These are phyloP conservation scores for Discoglossus pictus DNA, from an alignment of 2,797 vertebrate species.

Conservation along the genomic window DNA sequence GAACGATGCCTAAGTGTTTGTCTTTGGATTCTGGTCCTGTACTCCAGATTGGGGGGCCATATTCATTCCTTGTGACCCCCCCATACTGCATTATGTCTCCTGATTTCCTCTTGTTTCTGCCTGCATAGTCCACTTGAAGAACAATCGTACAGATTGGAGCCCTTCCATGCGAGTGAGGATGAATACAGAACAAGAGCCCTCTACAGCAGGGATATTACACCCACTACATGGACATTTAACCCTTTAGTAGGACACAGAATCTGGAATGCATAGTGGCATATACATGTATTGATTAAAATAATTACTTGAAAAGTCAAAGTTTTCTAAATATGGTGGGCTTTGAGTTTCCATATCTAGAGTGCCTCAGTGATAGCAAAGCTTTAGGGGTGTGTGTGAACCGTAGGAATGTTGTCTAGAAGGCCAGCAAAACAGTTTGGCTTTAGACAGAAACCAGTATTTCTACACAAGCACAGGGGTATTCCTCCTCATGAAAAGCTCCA, in stretches of 20 bases:
- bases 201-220: constrained; percentile 70
- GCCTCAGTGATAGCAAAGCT: too few species aligned
- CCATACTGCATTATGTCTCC: constrained; percentile 64
- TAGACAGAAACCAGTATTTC: too few species aligned
- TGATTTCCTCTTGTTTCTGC: constrained; percentile 69
- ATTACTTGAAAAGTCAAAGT: too few species aligned
- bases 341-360: too few species aligned
- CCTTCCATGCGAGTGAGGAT: constrained; percentile 71
- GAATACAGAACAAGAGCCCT: constrained; percentile 70
- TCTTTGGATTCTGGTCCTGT: constrained; percentile 63
- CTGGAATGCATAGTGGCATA: too few species aligned
- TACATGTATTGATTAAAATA: too few species aligned
- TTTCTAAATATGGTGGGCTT: too few species aligned
- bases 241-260: constrained; percentile 38
- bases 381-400: too few species aligned
- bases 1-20: constrained; percentile 71
- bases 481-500: too few species aligned
- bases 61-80: constrained; percentile 64
- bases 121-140: constrained; percentile 75
- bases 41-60: constrained; percentile 55
- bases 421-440: too few species aligned
- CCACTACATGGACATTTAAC: constrained; percentile 71
- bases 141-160: constrained; percentile 76
- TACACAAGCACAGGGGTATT: too few species aligned
- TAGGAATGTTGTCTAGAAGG: too few species aligned